Conservation (phyloP, 1,140 invertebrate genomes). For the Zaprionus davidi region DNA sequence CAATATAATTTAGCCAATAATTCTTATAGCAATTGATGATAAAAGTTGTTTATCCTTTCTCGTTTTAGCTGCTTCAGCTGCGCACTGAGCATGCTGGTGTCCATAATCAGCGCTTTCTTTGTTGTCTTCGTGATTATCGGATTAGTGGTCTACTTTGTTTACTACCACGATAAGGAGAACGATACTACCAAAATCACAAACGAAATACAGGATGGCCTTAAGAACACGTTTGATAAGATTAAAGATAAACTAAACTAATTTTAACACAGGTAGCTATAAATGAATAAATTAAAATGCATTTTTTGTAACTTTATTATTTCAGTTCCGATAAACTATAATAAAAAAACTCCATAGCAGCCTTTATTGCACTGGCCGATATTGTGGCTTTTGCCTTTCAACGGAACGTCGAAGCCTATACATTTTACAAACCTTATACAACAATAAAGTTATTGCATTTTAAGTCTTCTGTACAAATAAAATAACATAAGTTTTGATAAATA, state of each 20-base stretch:
- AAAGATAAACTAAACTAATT: slow-evolving; percentile 50
- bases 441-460: slow-evolving; percentile 22
- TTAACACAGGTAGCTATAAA: slow-evolving; percentile 11
- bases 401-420: slow-evolving; percentile 1
- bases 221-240: slow-evolving; percentile 51
- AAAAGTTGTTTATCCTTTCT: background rate
- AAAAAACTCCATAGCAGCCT: slow-evolving; percentile 10
- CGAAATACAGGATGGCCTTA: slow-evolving; percentile 47
- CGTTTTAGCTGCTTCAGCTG: slow-evolving; percentile 74
- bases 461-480: slow-evolving; percentile 20
- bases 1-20: background rate
- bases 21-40: background rate
- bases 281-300: background rate
- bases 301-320: background rate
- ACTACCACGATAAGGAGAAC: slow-evolving; percentile 67
- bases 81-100: slow-evolving; percentile 69
- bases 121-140: slow-evolving; percentile 70
- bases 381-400: slow-evolving; percentile 8
- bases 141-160: slow-evolving; percentile 64
- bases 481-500: slow-evolving; percentile 36
- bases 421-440: background rate
- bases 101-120: slow-evolving; percentile 73
- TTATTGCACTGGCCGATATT: background rate
- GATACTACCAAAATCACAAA: slow-evolving; percentile 54
- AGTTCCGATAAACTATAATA: background rate